phyloP scores from a whole-genome alignment of 1,140 invertebrate species.

The Pseudomyrmex flavicornis region DNA sequence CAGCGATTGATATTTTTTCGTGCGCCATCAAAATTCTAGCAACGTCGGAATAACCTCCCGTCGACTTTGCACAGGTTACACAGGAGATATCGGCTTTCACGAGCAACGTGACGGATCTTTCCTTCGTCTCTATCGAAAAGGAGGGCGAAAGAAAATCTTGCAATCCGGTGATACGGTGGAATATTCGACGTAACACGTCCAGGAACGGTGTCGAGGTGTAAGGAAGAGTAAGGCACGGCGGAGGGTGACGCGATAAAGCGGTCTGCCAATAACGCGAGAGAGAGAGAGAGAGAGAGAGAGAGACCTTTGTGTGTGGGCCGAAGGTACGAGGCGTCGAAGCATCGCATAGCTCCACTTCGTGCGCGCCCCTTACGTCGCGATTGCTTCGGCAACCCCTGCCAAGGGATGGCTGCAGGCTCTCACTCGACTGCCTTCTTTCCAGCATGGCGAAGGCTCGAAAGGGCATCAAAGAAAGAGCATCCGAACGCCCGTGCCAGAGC shows the following conservation, averaged over 20 bases:
- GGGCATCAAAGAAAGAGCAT: conserved; percentile 78
- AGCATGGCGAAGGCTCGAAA: conserved; percentile 68
- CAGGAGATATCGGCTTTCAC: conserved; percentile 72
- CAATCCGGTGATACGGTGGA: conserved; percentile 67
- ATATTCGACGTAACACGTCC: conserved; percentile 75
- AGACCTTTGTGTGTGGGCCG: conserved; percentile 70
- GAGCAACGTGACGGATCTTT: conserved; percentile 72
- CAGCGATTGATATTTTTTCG: conserved; percentile 64
- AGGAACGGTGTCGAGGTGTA: conserved; percentile 61
- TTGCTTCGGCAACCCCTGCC: conserved; percentile 29
- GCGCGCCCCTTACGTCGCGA: conserved; percentile 53
- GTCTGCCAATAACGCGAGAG: conserved; percentile 75
- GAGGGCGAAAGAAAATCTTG: conserved; percentile 73
- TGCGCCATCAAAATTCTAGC: conserved; percentile 71
- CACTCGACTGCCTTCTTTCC: conserved; percentile 71
- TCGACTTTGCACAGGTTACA: conserved; percentile 70
- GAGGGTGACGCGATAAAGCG: conserved; percentile 74
- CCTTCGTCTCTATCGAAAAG: conserved; percentile 65
- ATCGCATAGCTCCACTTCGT: conserved; percentile 69
- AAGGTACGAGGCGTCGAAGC: conserved; percentile 71
- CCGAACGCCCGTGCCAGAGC: conserved; percentile 58
- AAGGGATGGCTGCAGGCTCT: conserved; percentile 70
- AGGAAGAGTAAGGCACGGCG: neutral
- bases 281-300: conserved; percentile 47
- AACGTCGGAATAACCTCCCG: conserved; percentile 64